phyloP scores from a whole-genome alignment of 2,113 vertebrate genomes.

The Coregonus clupeaformis region DNA sequence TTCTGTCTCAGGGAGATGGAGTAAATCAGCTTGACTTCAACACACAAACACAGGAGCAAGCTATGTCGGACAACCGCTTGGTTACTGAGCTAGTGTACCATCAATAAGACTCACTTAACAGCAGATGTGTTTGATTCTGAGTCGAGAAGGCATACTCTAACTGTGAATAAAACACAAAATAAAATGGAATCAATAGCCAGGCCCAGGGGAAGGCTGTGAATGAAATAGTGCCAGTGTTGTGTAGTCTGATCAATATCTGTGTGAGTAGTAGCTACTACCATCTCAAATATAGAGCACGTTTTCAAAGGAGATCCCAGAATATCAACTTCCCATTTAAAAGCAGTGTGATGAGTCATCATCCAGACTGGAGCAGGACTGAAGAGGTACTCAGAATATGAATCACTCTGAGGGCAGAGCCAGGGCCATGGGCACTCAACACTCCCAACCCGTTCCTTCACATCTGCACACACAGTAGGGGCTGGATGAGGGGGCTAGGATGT shows the following conservation, averaged over 20 bases:
- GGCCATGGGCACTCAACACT: constrained; percentile 22
- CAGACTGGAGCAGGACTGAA: neutral
- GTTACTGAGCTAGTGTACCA: neutral
- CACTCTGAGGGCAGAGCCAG: constrained; percentile 28
- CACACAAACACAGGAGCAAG: neutral
- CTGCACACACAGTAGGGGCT: no score
- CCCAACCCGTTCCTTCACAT: no score
- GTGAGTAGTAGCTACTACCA: neutral
- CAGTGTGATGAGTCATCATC: neutral
- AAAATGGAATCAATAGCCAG: constrained; percentile 54
- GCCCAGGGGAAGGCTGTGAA: constrained; percentile 57
- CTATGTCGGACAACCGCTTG: no score
- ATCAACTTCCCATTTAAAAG: neutral
- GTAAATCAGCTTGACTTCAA: constrained; percentile 41
- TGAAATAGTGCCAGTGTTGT: constrained; percentile 46
- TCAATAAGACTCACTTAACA: neutral
- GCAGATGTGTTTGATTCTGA: constrained; percentile 36
- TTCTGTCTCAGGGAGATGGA: constrained; percentile 40
- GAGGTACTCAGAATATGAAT: constrained; percentile 14
- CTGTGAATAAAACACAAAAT: constrained; percentile 57
- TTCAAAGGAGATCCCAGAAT: constrained; percentile 15
- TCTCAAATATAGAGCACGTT: constrained; percentile 2
- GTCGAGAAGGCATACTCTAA: constrained; percentile 40
- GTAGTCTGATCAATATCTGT: neutral
- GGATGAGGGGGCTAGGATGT: neutral